Evolutionary conservation across 2,797 vertebrate species (phyloP), one percentile per base, ranked within the genome.

Genomic region (Pseudochaenichthys georgianus): DNA sequence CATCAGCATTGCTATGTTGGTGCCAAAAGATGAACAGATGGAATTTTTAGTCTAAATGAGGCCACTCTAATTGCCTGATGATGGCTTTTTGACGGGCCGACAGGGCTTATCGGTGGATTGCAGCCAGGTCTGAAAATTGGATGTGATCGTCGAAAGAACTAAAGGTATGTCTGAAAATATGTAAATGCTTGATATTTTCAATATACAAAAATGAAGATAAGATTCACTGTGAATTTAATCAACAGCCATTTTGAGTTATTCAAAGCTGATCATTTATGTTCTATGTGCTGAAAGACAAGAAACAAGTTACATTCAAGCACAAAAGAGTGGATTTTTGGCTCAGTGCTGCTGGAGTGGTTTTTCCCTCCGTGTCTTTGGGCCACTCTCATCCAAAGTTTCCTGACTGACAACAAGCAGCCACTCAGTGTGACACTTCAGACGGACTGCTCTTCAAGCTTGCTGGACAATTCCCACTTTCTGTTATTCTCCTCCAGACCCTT

Each of bases 11-110:
- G 46, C 16, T 31, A 7, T 58, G 34, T 19, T 65, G 7, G n/a
- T 71, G 51, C 42, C 64, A 78, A 51, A 42, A 68, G 65, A 54
- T 51, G 50, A 13, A 21, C 54, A 43, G 51, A 77, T 38, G 21
- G 7, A 55, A 31, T 17, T 55, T 48, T 58, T 38, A 8, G 1
- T 58, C 13, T 11, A 38, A 77, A 68, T 59, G 55, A 76, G 54
- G 64, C 17, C 28, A 42, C 45, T 83, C 52, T 81, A 73, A 85
- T 83, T 70, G 45, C 41, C 28, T 48, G 52, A 46, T 57, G 50
- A 68, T 61, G 28, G 48, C 53, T 45, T 46, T 64, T 41, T 64
- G 53, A 70, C 61, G 65, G 21, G 16, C 16, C 1, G 9, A 69
- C 43, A 6, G n/a, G 67, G 55, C 13, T 46, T 5, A 16, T 16